These are phyloP conservation scores for Sus scrofa DNA, from an alignment of 2,113 vertebrate genomes.

Conservation along the genomic window DNA sequence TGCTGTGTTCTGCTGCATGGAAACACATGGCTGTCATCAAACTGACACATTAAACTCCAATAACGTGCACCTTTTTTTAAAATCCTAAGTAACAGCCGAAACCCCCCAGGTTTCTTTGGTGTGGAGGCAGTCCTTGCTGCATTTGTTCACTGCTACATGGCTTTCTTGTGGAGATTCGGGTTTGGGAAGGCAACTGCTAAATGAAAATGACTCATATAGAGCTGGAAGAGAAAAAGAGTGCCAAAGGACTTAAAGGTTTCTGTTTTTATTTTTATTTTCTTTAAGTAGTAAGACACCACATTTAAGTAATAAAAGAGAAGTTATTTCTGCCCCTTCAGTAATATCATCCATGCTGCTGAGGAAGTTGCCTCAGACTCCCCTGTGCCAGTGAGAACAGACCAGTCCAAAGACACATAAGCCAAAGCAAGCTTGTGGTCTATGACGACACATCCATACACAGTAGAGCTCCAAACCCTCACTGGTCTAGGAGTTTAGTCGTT, in stretches of 20 bases:
- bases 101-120: constrained; percentile 61
- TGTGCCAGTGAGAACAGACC: background rate
- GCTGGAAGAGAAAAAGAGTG: constrained; percentile 64
- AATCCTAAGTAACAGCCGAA: constrained; percentile 71
- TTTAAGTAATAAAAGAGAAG: background rate
- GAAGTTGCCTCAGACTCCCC: background rate
- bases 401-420: background rate
- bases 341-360: background rate
- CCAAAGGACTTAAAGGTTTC: constrained; percentile 32
- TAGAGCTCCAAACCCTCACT: background rate
- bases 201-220: constrained; percentile 68
- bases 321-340: background rate
- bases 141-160: constrained; percentile 70
- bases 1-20: background rate
- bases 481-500: background rate
- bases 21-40: background rate
- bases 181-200: constrained; percentile 67
- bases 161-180: constrained; percentile 40
- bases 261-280: background rate
- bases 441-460: background rate
- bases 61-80: background rate
- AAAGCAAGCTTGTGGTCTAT: background rate
- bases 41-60: background rate
- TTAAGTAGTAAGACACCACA: background rate
- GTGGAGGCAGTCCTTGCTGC: constrained; percentile 52